phyloP scores from a whole-genome alignment of 2,888 invertebrate genomes.

The Cylloceria caligata region DNA sequence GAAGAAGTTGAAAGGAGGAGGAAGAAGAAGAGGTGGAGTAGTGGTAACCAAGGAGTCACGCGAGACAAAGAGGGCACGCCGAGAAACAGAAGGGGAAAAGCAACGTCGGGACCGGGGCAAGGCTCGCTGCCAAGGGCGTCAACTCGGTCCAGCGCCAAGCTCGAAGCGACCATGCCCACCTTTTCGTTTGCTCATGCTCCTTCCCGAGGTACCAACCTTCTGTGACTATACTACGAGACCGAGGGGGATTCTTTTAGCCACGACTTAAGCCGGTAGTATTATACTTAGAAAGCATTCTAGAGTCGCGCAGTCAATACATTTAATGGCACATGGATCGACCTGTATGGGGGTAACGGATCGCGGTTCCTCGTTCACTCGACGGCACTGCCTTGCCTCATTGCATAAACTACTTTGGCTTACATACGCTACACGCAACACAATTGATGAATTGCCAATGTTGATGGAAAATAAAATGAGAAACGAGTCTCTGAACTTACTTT shows the following conservation, averaged over 20 bases:
- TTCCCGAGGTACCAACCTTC: slow-evolving; percentile 7
- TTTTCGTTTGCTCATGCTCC: slow-evolving; percentile 54
- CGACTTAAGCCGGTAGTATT: slow-evolving; percentile 38
- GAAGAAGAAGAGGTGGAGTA: slow-evolving; percentile 30
- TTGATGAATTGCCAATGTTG: background rate
- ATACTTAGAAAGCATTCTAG: slow-evolving; percentile 27
- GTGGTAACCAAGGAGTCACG: slow-evolving; percentile 37
- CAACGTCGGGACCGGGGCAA: slow-evolving; percentile 72
- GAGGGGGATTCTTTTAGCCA: slow-evolving; percentile 25
- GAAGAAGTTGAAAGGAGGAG: slow-evolving; percentile 27
- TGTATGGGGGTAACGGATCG: slow-evolving; percentile 4
- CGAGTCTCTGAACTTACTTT: background rate
- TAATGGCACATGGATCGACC: slow-evolving; percentile 7
- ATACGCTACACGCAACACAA: background rate
- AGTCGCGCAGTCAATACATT: slow-evolving; percentile 18
- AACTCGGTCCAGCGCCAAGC: slow-evolving; percentile 70
- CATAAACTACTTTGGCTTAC: background rate
- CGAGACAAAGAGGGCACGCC: slow-evolving; percentile 53
- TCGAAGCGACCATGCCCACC: slow-evolving; percentile 29
- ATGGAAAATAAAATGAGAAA: background rate
- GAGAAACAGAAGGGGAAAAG: slow-evolving; percentile 15
- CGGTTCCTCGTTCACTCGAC: slow-evolving; percentile 8
- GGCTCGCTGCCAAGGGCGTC: slow-evolving; percentile 78
- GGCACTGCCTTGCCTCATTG: slow-evolving; percentile 1
- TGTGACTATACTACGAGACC: background rate